phyloP scores from a whole-genome alignment of 2,113 vertebrate genomes.

The Pholis gunnellus region DNA sequence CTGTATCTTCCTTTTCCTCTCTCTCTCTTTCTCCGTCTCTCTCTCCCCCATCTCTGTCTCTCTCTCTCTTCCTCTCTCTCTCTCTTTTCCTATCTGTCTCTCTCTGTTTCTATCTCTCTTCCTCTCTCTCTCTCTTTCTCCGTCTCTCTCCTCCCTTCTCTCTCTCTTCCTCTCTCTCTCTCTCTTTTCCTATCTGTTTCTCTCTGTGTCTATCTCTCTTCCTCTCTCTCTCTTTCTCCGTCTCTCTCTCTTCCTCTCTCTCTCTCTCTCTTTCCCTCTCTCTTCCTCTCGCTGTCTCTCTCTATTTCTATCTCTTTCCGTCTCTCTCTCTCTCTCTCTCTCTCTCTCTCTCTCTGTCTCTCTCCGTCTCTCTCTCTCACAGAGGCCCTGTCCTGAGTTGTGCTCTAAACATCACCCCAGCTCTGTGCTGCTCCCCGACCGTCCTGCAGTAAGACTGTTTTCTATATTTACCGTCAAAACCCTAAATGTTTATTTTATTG shows the following conservation, averaged over 20 bases:
- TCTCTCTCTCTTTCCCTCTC: slow-evolving; percentile 34
- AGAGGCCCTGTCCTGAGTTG: slow-evolving; percentile 74
- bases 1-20: slow-evolving; percentile 15
- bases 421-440: slow-evolving; percentile 65
- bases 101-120: background rate
- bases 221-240: slow-evolving; percentile 6
- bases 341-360: background rate
- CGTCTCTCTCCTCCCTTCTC: background rate
- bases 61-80: slow-evolving; percentile 5
- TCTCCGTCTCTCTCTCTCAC: slow-evolving; percentile 25
- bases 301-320: slow-evolving; percentile 19
- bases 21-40: background rate
- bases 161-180: background rate
- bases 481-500: slow-evolving; percentile 72
- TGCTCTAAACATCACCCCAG: slow-evolving; percentile 74
- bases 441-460: slow-evolving; percentile 73
- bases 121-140: background rate
- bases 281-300: background rate
- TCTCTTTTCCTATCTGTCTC: slow-evolving; percentile 39
- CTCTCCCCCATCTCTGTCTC: slow-evolving; percentile 2
- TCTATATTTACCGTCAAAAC: slow-evolving; percentile 18
- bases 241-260: background rate
- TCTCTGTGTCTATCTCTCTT: background rate
- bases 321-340: background rate
- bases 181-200: slow-evolving; percentile 18